Conservation (phyloP, 2,888 invertebrate genomes). For the Meganola albula region DNA sequence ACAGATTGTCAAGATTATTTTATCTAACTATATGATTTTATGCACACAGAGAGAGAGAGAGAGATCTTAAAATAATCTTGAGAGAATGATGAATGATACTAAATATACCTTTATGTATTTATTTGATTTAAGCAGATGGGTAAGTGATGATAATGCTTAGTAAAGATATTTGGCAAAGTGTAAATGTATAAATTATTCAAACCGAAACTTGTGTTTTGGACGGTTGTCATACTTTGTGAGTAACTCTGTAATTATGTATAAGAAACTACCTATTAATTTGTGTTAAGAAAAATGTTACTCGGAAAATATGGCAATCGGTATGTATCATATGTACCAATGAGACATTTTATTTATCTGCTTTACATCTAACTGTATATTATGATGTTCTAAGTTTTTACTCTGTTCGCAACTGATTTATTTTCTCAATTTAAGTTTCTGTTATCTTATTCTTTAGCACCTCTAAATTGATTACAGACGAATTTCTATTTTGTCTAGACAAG, state of each 20-base stretch:
- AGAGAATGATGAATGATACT: conserved; percentile 3
- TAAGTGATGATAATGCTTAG: conserved; percentile 61
- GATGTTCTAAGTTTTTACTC: conserved; percentile 57
- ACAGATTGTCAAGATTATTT: too few species aligned
- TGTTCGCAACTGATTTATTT: conserved; percentile 39
- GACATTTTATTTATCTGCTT: conserved; percentile 68
- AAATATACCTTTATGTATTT: conserved; percentile 37
- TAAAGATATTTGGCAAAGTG: conserved; percentile 59
- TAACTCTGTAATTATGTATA: conserved; percentile 13
- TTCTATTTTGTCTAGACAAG: too few species aligned
- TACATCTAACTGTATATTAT: conserved; percentile 54
- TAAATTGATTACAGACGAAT: too few species aligned
- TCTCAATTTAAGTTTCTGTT: too few species aligned
- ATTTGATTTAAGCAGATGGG: conserved; percentile 55
- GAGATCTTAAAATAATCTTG: too few species aligned
- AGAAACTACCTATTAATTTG: conserved; percentile 2
- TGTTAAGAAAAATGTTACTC: conserved; percentile 17
- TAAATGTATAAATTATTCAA: conserved; percentile 72
- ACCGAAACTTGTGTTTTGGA: conserved; percentile 49
- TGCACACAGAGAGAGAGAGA: too few species aligned
- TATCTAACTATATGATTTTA: too few species aligned
- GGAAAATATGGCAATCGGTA: conserved; percentile 50
- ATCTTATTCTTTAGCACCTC: too few species aligned
- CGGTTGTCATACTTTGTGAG: conserved; percentile 51
- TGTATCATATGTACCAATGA: conserved; percentile 58